Percentiles rank a stretch among this genome's conserved stretches.
Conservation (phyloP, 1,140 invertebrate species). For the Batillaria attramentaria region DNA sequence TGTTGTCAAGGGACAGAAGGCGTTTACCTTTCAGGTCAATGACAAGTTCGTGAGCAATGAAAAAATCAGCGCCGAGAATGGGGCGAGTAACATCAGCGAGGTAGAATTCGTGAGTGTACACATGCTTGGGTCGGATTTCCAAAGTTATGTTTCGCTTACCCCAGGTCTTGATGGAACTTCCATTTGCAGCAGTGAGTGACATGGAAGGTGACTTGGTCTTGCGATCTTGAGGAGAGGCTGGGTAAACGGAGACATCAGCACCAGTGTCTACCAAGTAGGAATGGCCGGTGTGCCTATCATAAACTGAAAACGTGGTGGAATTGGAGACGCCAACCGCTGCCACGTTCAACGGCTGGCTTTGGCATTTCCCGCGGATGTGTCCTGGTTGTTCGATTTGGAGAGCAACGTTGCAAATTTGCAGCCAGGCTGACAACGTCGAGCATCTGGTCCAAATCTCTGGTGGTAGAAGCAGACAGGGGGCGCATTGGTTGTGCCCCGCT, state of each 20-base stretch:
- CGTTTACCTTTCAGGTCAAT: slow-evolving; percentile 17
- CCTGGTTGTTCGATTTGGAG: neutral
- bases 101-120: neutral
- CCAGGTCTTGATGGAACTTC: slow-evolving; percentile 3
- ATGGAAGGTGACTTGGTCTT: neutral
- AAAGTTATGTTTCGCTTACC: neutral
- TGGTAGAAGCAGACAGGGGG: slow-evolving; percentile 5
- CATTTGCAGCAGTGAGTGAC: slow-evolving; percentile 9
- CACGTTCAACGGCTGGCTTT: slow-evolving; percentile 10
- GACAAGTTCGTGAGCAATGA: neutral
- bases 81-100: slow-evolving; percentile 15
- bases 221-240: neutral
- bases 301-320: slow-evolving; percentile 17
- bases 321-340: neutral
- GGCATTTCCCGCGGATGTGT: slow-evolving; percentile 9
- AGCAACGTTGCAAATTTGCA: slow-evolving; percentile 13
- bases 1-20: neutral
- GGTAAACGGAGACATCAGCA: slow-evolving; percentile 10
- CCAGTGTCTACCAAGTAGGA: slow-evolving; percentile 8
- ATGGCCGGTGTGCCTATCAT: slow-evolving; percentile 2
- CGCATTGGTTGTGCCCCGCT: neutral
- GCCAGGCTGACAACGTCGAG: slow-evolving; percentile 6
- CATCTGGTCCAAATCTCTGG: slow-evolving; percentile 11
- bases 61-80: slow-evolving; percentile 27
- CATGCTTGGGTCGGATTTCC: neutral